Evolutionary conservation across 2,888 invertebrate genomes (phyloP), one percentile per base, ranked within the genome.

Genomic region (Platycnemis pennipes): DNA sequence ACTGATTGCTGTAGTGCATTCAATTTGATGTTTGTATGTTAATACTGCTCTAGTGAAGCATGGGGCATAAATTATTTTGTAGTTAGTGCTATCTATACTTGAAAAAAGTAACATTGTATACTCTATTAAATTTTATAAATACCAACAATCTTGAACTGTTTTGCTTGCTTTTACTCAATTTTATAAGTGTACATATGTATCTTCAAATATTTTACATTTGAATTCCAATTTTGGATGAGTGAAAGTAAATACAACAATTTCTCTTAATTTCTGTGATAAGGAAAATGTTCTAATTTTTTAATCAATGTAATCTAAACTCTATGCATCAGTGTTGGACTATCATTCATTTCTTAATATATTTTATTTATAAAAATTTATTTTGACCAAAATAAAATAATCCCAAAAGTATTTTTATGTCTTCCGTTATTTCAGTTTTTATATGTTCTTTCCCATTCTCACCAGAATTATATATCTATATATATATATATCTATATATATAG

Each of bases 291-390:
- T 77, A 31, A 77, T 77, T 8, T 37, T 77, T 77, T 31, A 77
- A 37, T 37, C 16, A 11, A 0, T 2, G 13, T 31, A 2, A 37
- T n/a, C 37, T 11, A 13, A 77, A 26, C 63, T 63, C 56, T n/a
- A 31, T 37, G 37, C 37, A 37, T 77, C 31, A 31, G 8, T 37
- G 13, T 37, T 37, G 37, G 37, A 16, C 37, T 77, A 31, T 37
- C 31, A 37, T 5, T 37, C 8, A 77, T 77, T 77, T 77, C 77
- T n/a, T 37, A 37, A 63, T 26, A 63, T 63, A 31, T 77, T 77
- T 77, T 77, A 77, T 77, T 77, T 77, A 77, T 77, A n/a, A 31
- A 37, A 31, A 77, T 77, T 77, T 37, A 77, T 37, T 77, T 77
- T 77, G 77, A 77, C 37, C 4, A 5, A 77, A 77, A 77, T 77